These are phyloP conservation scores for Oreochromis aureus DNA, from an alignment of 2,113 vertebrate genomes.

Conservation along the genomic window DNA sequence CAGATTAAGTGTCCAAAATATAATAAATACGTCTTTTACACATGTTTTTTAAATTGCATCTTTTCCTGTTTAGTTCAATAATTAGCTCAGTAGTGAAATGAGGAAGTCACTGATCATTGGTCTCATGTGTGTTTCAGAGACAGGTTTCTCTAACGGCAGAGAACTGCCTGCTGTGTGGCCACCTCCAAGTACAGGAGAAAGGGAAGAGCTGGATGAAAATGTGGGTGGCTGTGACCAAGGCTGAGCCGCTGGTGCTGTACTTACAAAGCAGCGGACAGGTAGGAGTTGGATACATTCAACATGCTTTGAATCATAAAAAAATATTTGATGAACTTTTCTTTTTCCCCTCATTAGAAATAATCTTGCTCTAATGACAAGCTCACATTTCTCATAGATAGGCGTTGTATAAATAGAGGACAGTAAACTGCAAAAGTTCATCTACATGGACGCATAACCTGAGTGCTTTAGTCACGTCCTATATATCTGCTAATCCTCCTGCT, in stretches of 20 bases:
- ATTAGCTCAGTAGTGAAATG: neutral
- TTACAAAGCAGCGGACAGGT: conserved; percentile 82
- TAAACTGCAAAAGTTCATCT: neutral
- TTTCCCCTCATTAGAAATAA: neutral
- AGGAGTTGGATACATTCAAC: neutral
- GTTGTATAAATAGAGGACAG: neutral
- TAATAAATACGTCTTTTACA: neutral
- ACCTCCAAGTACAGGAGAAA: conserved; percentile 81
- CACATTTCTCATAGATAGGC: neutral
- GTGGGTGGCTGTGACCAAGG: conserved; percentile 78
- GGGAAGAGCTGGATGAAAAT: conserved; percentile 81
- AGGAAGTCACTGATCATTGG: neutral
- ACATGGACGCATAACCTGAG: neutral
- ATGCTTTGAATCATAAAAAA: neutral
- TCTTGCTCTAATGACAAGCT: neutral
- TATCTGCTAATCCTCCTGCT: neutral
- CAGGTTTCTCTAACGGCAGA: conserved; percentile 65
- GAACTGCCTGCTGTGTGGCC: conserved; percentile 77
- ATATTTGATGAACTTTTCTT: neutral
- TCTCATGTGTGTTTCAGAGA: conserved; percentile 63
- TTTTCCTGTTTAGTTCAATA: neutral
- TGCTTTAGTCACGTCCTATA: neutral
- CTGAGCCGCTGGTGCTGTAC: conserved; percentile 80
- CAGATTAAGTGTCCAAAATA: conserved; percentile 1
- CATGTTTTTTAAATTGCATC: neutral